Percentiles rank a stretch among this genome's conserved stretches.
Evolutionary conservation across 2,888 invertebrate genomes (phyloP).

Genomic region (Labia minor): DNA sequence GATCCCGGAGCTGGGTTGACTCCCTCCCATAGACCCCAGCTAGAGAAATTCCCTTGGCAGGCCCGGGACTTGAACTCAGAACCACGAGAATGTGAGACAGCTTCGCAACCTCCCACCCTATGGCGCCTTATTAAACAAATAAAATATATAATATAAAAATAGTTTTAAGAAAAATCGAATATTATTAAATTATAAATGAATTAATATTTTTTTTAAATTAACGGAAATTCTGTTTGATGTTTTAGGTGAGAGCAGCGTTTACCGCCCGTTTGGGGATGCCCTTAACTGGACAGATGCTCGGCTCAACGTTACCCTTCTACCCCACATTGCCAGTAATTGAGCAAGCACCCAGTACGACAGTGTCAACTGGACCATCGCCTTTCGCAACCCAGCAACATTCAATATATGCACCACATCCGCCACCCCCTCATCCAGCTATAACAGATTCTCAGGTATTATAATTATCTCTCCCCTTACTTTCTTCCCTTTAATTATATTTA

Average conservation of each 20-base stretch:
- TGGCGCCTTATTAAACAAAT: no score
- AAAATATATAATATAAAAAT: no score
- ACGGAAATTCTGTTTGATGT: neutral
- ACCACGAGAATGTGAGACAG: no score
- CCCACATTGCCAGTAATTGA: conserved; percentile 51
- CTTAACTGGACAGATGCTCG: conserved; percentile 52
- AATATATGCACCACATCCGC: conserved; percentile 40
- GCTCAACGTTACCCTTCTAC: conserved; percentile 59
- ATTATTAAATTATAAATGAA: no score
- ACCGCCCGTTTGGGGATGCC: conserved; percentile 56
- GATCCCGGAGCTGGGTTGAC: no score
- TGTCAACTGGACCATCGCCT: neutral
- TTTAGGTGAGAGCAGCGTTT: conserved; percentile 51
- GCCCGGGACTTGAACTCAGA: no score
- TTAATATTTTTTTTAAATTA: neutral
- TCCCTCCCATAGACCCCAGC: no score
- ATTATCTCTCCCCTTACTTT: neutral
- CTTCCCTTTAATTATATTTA: neutral
- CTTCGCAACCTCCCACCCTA: no score
- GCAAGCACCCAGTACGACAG: neutral
- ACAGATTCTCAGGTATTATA: conserved; percentile 49
- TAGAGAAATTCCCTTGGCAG: no score
- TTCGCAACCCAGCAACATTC: conserved; percentile 33
- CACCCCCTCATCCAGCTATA: conserved; percentile 42
- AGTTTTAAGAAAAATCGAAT: no score